Base-by-base conservation (phyloP, 2,113 vertebrate genomes). In the Corythaeola cristata region DNA sequence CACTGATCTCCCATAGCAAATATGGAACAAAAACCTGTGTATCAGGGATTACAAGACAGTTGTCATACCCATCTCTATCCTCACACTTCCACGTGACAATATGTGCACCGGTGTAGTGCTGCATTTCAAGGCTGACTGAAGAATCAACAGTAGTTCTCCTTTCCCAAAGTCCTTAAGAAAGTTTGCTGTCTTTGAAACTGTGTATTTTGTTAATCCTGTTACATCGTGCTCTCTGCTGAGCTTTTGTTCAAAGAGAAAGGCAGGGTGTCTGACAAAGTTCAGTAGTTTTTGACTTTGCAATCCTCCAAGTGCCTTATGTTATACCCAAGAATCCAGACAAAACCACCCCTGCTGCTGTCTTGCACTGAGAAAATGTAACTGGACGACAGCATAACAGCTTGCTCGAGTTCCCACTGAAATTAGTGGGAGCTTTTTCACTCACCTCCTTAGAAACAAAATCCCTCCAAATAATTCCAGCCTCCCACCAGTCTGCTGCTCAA, bases 51-150 rank as follows among this genome's bases (percentile, higher is more conserved):
- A 9, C 18, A 35, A 15, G 45, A 5, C 7, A 22, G 23, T 0
- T 47, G 22, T 15, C 47, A 32, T 1, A 47, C 35, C 35, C 20
- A 1, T 15, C 35, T n/a, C 41, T 9, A 1, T 4, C 18, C 73
- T 67, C 53, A 8, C 6, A 4, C 41, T 32, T 28, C 23, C 6
- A 2, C 0, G 1, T 30, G 11, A 44, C 55, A 53, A 14, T 6
- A 5, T n/a, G 18, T 49, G 53, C 60, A 37, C 28, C 2, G 0
- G 1, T 3, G 2, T 0, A 45, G 23, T 0, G 3, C 7, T 63
- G 76, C 55, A 19, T 7, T 59, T 87, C 23, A 14, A 15, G 62
- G 63, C 49, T 66, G 33, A 8, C 45, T 49, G 39, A 45, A 41
- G 15, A 33, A 32, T 12, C 53, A 56, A 45, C 3, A 0, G 58